Conservation (phyloP, 2,888 invertebrate species). For the Hermaeophaga mercurialis region DNA sequence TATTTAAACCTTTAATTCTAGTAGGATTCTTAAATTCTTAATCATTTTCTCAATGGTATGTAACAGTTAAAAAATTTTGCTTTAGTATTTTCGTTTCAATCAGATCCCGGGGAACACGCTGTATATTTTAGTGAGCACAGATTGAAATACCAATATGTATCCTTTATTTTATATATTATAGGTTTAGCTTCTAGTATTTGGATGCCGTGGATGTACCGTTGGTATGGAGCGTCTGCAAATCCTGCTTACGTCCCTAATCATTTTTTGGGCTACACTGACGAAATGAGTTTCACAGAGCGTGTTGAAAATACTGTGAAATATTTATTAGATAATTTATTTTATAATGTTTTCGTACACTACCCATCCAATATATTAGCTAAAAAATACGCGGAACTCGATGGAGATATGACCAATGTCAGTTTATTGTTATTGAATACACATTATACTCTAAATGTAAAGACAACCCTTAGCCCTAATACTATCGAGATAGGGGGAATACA, state of each 20-base stretch:
- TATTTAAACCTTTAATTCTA: too few relatives aligned
- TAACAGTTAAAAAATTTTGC: too few relatives aligned
- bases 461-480: conserved; percentile 57
- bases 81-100: too few relatives aligned
- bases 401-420: conserved; percentile 57
- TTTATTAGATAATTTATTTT: too few relatives aligned
- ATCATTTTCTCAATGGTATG: too few relatives aligned
- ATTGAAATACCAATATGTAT: too few relatives aligned
- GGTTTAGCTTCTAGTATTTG: conserved; percentile 41
- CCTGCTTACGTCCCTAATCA: conserved; percentile 58
- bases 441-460: conserved; percentile 56
- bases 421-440: conserved; percentile 60
- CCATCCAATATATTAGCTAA: conserved; percentile 47
- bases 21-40: too few relatives aligned
- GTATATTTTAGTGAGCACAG: too few relatives aligned
- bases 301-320: conserved; percentile 53
- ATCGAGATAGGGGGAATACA: conserved; percentile 63
- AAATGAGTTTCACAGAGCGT: conserved; percentile 49
- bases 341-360: too few relatives aligned
- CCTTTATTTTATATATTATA: too few relatives aligned
- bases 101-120: too few relatives aligned
- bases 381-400: conserved; percentile 57
- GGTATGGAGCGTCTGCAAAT: conserved; percentile 59
- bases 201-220: conserved; percentile 58
- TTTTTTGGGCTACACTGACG: conserved; percentile 50